A percentile compares a stretch with the other conserved stretches of the same genome.
These are phyloP conservation scores for Trichogramma evanescens DNA, from an alignment of 2,888 invertebrate genomes.

Conservation along the genomic window DNA sequence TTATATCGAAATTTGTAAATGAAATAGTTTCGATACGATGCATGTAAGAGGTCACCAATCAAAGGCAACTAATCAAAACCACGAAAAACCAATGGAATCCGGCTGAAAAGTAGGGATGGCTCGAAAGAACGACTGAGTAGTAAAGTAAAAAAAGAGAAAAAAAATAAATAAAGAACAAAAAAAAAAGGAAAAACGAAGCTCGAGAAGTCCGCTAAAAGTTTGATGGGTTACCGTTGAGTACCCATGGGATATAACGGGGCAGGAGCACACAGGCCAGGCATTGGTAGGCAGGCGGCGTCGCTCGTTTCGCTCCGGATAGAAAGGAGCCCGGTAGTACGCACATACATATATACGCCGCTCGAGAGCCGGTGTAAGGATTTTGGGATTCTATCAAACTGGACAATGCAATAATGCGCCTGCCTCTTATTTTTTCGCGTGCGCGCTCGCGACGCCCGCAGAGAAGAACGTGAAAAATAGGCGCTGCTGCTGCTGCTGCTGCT, in stretches of 20 bases:
- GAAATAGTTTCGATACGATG: too few species aligned
- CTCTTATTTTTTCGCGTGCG: slow-evolving; percentile 16
- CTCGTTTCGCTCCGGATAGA: slow-evolving; percentile 6
- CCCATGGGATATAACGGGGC: slow-evolving; percentile 36
- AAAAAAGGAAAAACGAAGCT: slow-evolving; percentile 12
- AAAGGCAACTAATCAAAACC: too few species aligned
- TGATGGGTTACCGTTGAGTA: slow-evolving; percentile 42
- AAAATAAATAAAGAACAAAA: slow-evolving; percentile 10
- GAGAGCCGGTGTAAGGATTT: slow-evolving; percentile 39
- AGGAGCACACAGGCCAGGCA: slow-evolving; percentile 42
- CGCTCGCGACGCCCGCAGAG: slow-evolving; percentile 6
- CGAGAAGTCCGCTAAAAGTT: slow-evolving; percentile 44
- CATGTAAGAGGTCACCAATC: too few species aligned
- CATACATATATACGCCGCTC: too few species aligned
- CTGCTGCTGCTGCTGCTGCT: background rate
- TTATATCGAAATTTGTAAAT: too few species aligned
- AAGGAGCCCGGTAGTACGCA: too few species aligned
- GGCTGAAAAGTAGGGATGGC: background rate
- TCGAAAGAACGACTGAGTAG: slow-evolving; percentile 15
- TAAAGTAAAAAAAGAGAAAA: slow-evolving; percentile 17
- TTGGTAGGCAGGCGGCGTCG: slow-evolving; percentile 31
- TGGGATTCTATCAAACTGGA: slow-evolving; percentile 48
- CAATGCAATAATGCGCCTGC: slow-evolving; percentile 45
- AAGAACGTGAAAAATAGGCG: slow-evolving; percentile 34
- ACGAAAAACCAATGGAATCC: too few species aligned